phyloP scores from a whole-genome alignment of 2,888 invertebrate genomes.

The Philopedon plagiatum region DNA sequence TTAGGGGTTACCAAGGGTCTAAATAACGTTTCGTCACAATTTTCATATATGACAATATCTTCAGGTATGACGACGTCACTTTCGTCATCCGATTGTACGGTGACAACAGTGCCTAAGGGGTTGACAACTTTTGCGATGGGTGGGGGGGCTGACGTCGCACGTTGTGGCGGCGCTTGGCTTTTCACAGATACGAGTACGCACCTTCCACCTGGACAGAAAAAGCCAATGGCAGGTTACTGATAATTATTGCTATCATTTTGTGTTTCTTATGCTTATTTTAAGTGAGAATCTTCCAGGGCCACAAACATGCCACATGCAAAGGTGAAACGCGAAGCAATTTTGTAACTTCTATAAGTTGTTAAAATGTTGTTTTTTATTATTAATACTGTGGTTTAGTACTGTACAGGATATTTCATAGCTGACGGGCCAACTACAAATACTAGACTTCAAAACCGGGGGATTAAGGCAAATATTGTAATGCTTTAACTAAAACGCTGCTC shows the following conservation, averaged over 20 bases:
- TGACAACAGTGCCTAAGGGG: constrained; percentile 82
- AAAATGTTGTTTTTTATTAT: too few species aligned
- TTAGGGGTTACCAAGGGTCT: constrained; percentile 76
- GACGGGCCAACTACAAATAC: too few species aligned
- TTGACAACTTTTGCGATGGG: constrained; percentile 80
- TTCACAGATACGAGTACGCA: constrained; percentile 68
- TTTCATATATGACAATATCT: constrained; percentile 70
- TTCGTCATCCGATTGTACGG: constrained; percentile 67
- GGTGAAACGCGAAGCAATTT: background rate
- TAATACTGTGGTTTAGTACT: too few species aligned
- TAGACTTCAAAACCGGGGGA: too few species aligned
- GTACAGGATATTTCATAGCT: too few species aligned
- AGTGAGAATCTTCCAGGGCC: background rate
- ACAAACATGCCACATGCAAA: constrained; percentile 36
- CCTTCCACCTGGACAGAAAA: constrained; percentile 82
- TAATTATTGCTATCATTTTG: constrained; percentile 10
- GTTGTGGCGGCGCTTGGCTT: constrained; percentile 50
- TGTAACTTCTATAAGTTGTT: background rate
- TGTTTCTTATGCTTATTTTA: constrained; percentile 2
- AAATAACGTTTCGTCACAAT: constrained; percentile 79
- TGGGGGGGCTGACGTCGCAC: constrained; percentile 53
- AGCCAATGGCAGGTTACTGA: constrained; percentile 84
- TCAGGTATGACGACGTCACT: constrained; percentile 60
- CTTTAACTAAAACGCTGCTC: too few species aligned
- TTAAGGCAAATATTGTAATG: too few species aligned